Conservation (phyloP, 2,113 vertebrate species). For the Orycteropus afer region DNA sequence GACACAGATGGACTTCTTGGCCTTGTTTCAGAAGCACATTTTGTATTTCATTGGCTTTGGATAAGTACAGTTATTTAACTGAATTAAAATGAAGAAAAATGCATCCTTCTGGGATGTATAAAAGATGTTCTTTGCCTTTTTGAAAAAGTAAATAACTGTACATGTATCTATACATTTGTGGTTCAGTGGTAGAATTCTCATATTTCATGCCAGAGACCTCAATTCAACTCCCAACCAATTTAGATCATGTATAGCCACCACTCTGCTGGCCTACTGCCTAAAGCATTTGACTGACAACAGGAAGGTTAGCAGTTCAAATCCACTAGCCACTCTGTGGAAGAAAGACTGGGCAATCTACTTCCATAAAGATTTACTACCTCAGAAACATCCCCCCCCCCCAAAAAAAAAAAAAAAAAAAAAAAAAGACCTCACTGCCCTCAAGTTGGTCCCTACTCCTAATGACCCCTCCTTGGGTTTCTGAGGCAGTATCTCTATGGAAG, state of each 20-base stretch:
- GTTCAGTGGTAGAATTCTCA: not conserved
- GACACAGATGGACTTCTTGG: conserved; percentile 60
- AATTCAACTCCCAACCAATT: not conserved
- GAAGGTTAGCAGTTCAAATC: no score
- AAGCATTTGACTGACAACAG: no score
- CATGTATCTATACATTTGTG: not conserved
- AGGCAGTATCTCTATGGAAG: no score
- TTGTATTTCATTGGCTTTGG: not conserved
- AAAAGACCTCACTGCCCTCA: no score
- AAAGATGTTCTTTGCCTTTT: not conserved
- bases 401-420: no score
- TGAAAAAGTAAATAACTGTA: not conserved
- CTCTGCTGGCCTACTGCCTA: no score
- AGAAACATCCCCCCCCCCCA: no score
- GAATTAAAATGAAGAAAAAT: conserved; percentile 38
- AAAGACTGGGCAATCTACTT: no score
- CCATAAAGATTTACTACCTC: no score
- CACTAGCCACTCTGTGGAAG: no score
- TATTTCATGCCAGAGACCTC: not conserved
- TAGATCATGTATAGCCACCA: not conserved
- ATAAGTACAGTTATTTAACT: conserved; percentile 41
- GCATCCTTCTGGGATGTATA: not conserved
- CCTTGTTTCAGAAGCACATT: conserved; percentile 28
- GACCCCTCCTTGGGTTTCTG: no score
- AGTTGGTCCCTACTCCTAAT: no score